Percentiles rank a stretch among this genome's conserved stretches.
These are phyloP conservation scores for Enteromius unitaeniatus DNA, from an alignment of 2,797 vertebrate species.

Conservation along the genomic window DNA sequence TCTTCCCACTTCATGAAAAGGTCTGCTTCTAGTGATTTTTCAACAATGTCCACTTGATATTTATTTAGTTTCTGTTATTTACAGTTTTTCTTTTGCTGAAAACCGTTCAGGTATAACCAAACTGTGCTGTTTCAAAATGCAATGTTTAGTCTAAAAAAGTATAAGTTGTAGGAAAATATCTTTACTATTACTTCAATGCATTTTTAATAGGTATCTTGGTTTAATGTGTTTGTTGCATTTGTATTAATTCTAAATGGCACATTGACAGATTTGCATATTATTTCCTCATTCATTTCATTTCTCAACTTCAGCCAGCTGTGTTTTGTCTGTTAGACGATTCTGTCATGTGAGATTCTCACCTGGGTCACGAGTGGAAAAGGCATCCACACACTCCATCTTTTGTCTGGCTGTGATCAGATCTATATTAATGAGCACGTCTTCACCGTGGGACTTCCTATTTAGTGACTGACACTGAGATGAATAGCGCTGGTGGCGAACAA, in stretches of 20 bases:
- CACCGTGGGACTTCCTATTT: constrained; percentile 56
- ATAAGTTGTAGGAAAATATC: neutral
- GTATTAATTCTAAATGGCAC: constrained; percentile 1
- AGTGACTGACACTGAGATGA: constrained; percentile 72
- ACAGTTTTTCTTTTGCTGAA: constrained; percentile 55
- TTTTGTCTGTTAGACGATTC: constrained; percentile 30
- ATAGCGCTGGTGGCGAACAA: constrained; percentile 66
- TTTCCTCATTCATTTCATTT: constrained; percentile 10
- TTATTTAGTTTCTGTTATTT: constrained; percentile 64
- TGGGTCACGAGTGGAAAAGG: constrained; percentile 11
- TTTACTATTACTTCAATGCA: neutral
- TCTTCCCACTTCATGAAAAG: neutral
- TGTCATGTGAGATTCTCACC: constrained; percentile 29
- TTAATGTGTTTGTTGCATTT: neutral
- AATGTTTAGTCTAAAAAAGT: neutral
- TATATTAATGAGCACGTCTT: constrained; percentile 59
- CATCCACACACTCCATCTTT: constrained; percentile 33
- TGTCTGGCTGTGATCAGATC: constrained; percentile 53
- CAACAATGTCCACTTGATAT: constrained; percentile 13
- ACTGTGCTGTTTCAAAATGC: neutral
- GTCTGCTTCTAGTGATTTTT: constrained; percentile 40
- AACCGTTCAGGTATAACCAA: neutral
- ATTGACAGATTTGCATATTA: constrained; percentile 20
- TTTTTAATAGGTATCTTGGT: neutral
- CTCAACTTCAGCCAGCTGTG: constrained; percentile 2